Conservation (phyloP, 2,888 invertebrate species). For the Laothoe populi region DNA sequence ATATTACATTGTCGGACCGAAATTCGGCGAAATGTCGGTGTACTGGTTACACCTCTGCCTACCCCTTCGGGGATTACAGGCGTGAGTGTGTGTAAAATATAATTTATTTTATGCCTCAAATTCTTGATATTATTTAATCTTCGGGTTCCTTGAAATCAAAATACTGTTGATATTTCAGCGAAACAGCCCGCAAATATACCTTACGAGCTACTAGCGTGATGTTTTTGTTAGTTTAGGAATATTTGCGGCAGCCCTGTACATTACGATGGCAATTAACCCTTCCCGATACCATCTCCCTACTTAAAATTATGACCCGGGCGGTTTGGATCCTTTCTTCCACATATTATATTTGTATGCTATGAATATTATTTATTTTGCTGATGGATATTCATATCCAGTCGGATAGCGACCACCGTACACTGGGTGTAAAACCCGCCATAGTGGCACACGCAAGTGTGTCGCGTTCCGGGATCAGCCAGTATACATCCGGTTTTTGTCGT, state of each 20-base stretch:
- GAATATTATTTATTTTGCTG: not conserved
- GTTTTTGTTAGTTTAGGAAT: conserved; percentile 29
- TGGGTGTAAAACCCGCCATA: too few species aligned
- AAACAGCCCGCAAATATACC: not conserved
- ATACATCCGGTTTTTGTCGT: too few species aligned
- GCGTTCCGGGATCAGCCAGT: too few species aligned
- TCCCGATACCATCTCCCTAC: not conserved
- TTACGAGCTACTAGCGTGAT: conserved; percentile 15
- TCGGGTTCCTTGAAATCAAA: not conserved
- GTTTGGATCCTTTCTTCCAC: not conserved
- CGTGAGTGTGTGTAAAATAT: too few species aligned
- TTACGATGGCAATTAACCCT: conserved; percentile 13
- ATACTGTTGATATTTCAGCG: not conserved
- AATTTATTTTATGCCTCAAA: too few species aligned
- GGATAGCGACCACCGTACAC: too few species aligned
- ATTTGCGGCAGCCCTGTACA: conserved; percentile 16
- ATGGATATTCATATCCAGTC: not conserved
- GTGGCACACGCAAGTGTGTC: too few species aligned
- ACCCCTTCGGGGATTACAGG: too few species aligned
- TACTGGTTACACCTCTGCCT: too few species aligned
- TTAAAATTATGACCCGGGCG: not conserved
- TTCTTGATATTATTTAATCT: too few species aligned
- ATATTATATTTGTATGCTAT: not conserved
- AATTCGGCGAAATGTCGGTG: too few species aligned
- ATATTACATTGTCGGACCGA: too few species aligned